Conservation (phyloP, 2,888 invertebrate species). For the Eristalis arbustorum region DNA sequence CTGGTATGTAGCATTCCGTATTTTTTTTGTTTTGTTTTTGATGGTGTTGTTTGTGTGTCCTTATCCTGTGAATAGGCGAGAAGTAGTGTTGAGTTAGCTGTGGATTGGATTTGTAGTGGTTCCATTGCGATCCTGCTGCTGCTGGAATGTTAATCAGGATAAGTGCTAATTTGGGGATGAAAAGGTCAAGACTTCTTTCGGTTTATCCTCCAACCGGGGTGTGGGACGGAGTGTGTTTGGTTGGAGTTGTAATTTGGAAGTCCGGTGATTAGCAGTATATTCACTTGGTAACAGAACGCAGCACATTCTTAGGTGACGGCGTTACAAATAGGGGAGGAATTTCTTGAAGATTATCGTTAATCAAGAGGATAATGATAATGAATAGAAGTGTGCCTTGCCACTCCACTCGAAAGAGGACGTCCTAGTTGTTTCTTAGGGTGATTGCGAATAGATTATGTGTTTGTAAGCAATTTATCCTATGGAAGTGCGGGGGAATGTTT, state of each 20-base stretch:
- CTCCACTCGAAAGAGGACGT: neutral
- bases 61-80: neutral
- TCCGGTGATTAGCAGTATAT: constrained; percentile 18
- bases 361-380: neutral
- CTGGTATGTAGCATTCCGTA: neutral
- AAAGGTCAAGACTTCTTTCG: neutral
- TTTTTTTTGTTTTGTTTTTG: neutral
- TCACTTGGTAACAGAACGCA: neutral
- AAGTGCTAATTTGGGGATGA: constrained; percentile 1
- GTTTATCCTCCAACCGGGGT: neutral
- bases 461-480: neutral
- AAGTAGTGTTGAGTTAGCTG: constrained; percentile 16
- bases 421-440: neutral
- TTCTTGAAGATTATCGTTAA: neutral
- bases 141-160: constrained; percentile 20
- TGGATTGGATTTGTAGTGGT: constrained; percentile 6
- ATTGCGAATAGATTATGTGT: neutral
- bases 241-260: neutral
- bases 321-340: neutral
- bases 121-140: neutral
- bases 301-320: neutral
- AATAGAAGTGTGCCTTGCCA: neutral
- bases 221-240: neutral
- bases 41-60: neutral
- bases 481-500: neutral